Evolutionary conservation across 2,113 vertebrate genomes (phyloP).

Genomic region (Bucco capensis): DNA sequence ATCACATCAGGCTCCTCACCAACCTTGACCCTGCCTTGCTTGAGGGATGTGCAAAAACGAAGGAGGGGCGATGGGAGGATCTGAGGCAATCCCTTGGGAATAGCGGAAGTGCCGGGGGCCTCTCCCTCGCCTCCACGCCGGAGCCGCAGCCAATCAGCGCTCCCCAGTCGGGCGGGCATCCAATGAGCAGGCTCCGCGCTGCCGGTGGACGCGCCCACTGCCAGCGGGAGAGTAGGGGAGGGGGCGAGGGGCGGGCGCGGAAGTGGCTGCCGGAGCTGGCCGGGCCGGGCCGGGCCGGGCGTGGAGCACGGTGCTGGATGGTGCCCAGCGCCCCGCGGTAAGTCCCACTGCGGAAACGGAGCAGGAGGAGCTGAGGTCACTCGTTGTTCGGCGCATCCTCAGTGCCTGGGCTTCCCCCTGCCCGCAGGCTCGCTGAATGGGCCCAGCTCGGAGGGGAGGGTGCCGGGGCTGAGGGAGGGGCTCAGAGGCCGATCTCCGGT

Average conservation of each 20-base stretch:
- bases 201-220: background rate
- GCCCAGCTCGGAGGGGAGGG: background rate
- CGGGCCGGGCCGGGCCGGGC: background rate
- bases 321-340: background rate
- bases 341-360: background rate
- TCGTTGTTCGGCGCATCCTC: too few species aligned
- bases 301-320: background rate
- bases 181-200: background rate
- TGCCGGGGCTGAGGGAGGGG: background rate
- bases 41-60: background rate
- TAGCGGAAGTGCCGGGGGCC: too few species aligned
- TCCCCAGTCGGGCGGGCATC: background rate
- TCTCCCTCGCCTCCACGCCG: rapidly evolving
- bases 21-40: too few species aligned
- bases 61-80: rapidly evolving
- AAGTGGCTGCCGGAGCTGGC: rapidly evolving
- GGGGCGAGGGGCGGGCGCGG: rapidly evolving
- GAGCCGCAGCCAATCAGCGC: background rate
- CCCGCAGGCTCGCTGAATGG: background rate
- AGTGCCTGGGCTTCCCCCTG: background rate
- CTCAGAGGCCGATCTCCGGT: background rate
- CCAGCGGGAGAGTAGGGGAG: background rate
- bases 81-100: background rate
- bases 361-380: too few species aligned
- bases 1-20: rapidly evolving